phyloP scores from a whole-genome alignment of 2,797 vertebrate genomes.

The Pangasius sanitwongsei region DNA sequence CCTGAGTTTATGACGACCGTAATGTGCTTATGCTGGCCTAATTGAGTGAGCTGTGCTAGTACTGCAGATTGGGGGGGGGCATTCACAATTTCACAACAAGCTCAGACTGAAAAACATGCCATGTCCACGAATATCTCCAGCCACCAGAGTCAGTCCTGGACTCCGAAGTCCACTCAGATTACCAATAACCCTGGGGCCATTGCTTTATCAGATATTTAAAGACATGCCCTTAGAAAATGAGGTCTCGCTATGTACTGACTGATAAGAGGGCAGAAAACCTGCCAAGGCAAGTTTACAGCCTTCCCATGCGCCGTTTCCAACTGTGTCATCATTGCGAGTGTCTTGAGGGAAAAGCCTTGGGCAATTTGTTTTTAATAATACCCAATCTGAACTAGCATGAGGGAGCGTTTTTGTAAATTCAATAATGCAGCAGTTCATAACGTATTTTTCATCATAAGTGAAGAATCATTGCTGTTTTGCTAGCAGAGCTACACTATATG shows the following conservation, averaged over 20 bases:
- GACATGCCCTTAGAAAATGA: slow-evolving; percentile 45
- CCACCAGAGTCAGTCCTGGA: slow-evolving; percentile 6
- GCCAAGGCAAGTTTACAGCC: slow-evolving; percentile 51
- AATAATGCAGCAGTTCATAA: slow-evolving; percentile 41
- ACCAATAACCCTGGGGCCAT: slow-evolving; percentile 31
- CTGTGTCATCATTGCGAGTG: slow-evolving; percentile 25
- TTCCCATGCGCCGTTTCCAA: slow-evolving; percentile 46
- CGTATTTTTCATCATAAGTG: slow-evolving; percentile 24
- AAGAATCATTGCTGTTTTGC: slow-evolving; percentile 10
- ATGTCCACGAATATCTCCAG: slow-evolving; percentile 40
- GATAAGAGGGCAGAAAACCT: slow-evolving; percentile 46
- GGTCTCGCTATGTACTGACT: slow-evolving; percentile 40
- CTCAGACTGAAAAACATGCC: slow-evolving; percentile 13
- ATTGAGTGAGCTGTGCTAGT: neutral
- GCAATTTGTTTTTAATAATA: slow-evolving; percentile 54
- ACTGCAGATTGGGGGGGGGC: neutral
- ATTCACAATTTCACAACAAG: neutral
- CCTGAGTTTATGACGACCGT: slow-evolving; percentile 13
- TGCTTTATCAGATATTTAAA: slow-evolving; percentile 50
- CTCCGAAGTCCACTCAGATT: slow-evolving; percentile 29
- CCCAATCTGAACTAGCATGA: slow-evolving; percentile 34
- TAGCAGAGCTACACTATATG: neutral
- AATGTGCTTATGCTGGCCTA: slow-evolving; percentile 3
- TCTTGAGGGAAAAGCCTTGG: slow-evolving; percentile 37
- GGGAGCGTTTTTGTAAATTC: slow-evolving; percentile 41